Evolutionary conservation across 2,113 vertebrate genomes (phyloP).

Genomic region (Rhineura floridana): DNA sequence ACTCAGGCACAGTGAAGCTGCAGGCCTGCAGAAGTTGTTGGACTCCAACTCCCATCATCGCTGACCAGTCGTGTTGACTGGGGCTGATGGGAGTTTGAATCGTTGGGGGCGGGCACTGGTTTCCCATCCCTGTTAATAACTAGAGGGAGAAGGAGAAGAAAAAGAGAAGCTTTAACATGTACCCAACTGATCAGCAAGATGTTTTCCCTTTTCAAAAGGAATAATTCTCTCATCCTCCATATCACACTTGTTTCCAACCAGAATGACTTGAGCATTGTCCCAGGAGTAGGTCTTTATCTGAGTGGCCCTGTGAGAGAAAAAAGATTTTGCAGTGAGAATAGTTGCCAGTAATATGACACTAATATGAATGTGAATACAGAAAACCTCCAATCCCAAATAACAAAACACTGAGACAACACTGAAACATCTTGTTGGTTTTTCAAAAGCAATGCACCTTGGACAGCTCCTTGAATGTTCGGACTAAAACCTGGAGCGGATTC

Average conservation of each 20-base stretch:
- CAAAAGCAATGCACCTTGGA: too few relatives aligned
- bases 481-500: too few relatives aligned
- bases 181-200: slow-evolving; percentile 94
- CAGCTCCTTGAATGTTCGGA: too few relatives aligned
- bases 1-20: too few relatives aligned
- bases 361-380: not conserved
- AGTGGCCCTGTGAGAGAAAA: slow-evolving; percentile 85
- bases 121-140: not conserved
- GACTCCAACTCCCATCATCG: too few relatives aligned
- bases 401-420: not conserved
- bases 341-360: not conserved
- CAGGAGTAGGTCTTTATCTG: slow-evolving; percentile 99
- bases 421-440: not conserved
- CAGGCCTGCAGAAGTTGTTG: too few relatives aligned
- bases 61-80: too few relatives aligned
- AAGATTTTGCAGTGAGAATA: not conserved
- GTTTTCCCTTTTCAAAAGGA: slow-evolving; percentile 90
- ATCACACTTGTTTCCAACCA: slow-evolving; percentile 98
- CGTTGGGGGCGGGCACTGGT: not conserved
- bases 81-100: not conserved
- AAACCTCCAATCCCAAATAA: not conserved
- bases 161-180: slow-evolving; percentile 48
- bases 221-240: slow-evolving; percentile 95
- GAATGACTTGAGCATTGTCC: slow-evolving; percentile 98
- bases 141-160: not conserved